Evolutionary conservation across 53 echinoderm and acorn worm species (phyloP).

Genomic region (Luidia sarsii): DNA sequence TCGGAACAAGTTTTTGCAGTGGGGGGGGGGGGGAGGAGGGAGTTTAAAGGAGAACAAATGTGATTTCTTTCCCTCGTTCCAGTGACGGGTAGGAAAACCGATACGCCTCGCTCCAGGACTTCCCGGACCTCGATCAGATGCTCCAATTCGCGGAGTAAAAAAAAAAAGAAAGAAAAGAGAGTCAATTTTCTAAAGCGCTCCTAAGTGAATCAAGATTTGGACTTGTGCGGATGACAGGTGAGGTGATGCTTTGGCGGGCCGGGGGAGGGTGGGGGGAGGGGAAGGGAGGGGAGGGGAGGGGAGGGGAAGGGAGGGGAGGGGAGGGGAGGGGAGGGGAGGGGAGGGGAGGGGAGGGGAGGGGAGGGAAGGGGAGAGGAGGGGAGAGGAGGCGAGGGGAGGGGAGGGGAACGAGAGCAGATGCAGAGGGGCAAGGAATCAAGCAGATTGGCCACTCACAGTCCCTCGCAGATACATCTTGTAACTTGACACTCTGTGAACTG

Average conservation of each 20-base stretch:
- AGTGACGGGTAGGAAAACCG: slow-evolving; percentile 36
- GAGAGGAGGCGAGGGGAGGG: neutral
- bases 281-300: neutral
- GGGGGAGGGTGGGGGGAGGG: neutral
- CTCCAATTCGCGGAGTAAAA: slow-evolving; percentile 16
- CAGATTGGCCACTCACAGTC: slow-evolving; percentile 16
- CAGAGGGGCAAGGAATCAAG: slow-evolving; percentile 27
- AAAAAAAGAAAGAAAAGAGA: neutral
- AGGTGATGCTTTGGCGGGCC: no score
- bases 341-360: neutral
- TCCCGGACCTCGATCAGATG: neutral
- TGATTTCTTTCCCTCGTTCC: neutral
- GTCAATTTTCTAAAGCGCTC: slow-evolving; percentile 3
- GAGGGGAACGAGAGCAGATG: neutral
- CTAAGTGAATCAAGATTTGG: slow-evolving; percentile 9
- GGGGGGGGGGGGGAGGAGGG: no score
- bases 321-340: neutral
- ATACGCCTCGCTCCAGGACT: slow-evolving; percentile 24
- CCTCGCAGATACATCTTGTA: slow-evolving; percentile 12
- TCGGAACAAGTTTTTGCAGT: no score
- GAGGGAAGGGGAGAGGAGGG: slow-evolving; percentile 17
- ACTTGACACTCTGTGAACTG: no score
- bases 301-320: slow-evolving; percentile 28
- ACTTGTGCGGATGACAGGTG: neutral
- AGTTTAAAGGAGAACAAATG: neutral